These are phyloP conservation scores for Lycodopsis pacificus DNA, from an alignment of 2,797 vertebrate species.

Conservation along the genomic window DNA sequence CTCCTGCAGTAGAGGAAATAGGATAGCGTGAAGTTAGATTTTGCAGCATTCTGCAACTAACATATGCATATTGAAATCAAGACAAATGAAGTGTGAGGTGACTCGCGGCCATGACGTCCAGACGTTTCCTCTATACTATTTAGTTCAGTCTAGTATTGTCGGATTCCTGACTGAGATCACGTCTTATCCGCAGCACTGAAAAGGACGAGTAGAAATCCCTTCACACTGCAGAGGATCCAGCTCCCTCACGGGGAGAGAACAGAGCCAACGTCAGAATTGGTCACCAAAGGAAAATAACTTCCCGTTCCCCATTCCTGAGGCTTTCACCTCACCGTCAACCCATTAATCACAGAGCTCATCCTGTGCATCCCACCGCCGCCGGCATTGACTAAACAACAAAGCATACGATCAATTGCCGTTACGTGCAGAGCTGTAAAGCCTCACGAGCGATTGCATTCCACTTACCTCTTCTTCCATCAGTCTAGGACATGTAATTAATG, in stretches of 20 bases:
- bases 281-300: constrained; percentile 24
- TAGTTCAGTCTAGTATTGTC: background rate
- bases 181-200: background rate
- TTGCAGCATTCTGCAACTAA: background rate
- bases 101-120: background rate
- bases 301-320: constrained; percentile 11
- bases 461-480: constrained; percentile 27
- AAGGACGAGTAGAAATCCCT: background rate
- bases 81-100: background rate
- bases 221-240: background rate
- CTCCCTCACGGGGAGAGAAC: background rate
- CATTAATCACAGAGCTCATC: constrained; percentile 35
- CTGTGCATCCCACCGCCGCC: background rate
- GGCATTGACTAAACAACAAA: constrained; percentile 14
- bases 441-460: constrained; percentile 33
- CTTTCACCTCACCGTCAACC: background rate
- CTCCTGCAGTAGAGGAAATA: background rate
- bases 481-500: constrained; percentile 24
- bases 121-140: background rate
- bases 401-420: constrained; percentile 25
- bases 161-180: background rate
- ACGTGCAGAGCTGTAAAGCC: constrained; percentile 22
- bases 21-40: background rate
- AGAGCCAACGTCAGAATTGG: constrained; percentile 7
- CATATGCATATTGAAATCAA: background rate